Evolutionary conservation across 2,888 invertebrate species (phyloP).

Genomic region (Rhamnusium bicolor): DNA sequence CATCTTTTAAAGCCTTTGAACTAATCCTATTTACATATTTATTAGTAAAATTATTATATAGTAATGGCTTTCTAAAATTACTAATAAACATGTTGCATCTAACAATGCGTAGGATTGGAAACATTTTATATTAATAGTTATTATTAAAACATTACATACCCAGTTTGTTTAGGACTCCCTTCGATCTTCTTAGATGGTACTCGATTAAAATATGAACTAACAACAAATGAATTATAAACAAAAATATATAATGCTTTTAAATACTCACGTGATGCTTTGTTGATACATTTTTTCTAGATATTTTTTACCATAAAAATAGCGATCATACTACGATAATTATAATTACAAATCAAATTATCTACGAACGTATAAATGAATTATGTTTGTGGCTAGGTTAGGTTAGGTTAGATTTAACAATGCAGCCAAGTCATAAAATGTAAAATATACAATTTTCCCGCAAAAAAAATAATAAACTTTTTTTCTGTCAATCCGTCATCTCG

Average conservation of each 20-base stretch:
- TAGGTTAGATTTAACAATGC: too few species aligned
- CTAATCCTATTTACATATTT: slow-evolving; percentile 8
- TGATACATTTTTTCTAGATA: slow-evolving; percentile 60
- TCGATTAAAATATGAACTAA: slow-evolving; percentile 47
- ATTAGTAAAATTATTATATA: slow-evolving; percentile 2
- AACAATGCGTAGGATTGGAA: slow-evolving; percentile 16
- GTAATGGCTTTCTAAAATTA: slow-evolving; percentile 2
- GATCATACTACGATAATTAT: too few species aligned
- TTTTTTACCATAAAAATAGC: not conserved
- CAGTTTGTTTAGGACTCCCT: slow-evolving; percentile 32
- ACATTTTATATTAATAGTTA: slow-evolving; percentile 22
- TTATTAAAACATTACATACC: slow-evolving; percentile 42
- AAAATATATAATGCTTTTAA: slow-evolving; percentile 34
- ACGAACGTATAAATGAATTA: too few species aligned
- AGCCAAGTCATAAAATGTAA: not conserved
- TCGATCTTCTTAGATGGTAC: slow-evolving; percentile 35
- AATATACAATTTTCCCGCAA: not conserved
- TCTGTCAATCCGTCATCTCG: too few species aligned
- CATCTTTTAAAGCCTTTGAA: slow-evolving; percentile 12
- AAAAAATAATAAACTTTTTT: too few species aligned
- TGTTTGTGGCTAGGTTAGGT: not conserved
- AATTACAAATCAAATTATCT: too few species aligned
- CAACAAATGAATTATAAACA: slow-evolving; percentile 36
- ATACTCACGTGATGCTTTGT: slow-evolving; percentile 66
- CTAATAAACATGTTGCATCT: slow-evolving; percentile 11